These are phyloP conservation scores for Phodopus roborovskii DNA, from an alignment of 2,113 vertebrate species.

Conservation along the genomic window DNA sequence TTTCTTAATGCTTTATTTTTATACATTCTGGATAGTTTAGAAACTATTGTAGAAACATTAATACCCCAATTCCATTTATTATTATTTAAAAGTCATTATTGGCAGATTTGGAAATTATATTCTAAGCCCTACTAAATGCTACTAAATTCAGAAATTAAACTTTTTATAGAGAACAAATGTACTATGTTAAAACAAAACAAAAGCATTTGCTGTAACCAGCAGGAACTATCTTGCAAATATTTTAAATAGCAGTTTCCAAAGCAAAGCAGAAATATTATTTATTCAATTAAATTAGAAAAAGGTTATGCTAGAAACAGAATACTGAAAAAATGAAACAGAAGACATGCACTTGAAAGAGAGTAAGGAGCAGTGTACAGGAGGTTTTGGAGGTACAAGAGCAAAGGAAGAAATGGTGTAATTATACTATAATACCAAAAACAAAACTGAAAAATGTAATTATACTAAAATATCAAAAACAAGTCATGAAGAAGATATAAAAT, in stretches of 20 bases:
- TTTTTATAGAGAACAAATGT: neutral
- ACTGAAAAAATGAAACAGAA: neutral
- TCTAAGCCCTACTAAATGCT: neutral
- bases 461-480: neutral
- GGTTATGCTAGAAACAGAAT: neutral
- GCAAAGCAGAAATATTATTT: slow-evolving; percentile 10
- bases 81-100: neutral
- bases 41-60: neutral
- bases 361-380: neutral
- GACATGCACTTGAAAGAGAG: neutral
- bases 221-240: neutral
- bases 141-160: slow-evolving; percentile 6
- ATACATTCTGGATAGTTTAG: neutral
- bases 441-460: neutral
- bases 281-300: neutral
- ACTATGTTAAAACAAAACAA: neutral
- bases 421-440: neutral
- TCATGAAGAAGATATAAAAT: neutral
- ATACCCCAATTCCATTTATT: neutral
- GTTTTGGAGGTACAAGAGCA: too few species aligned
- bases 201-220: neutral
- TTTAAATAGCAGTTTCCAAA: slow-evolving; percentile 19
- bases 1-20: neutral
- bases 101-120: neutral
- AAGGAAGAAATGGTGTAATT: neutral